Evolutionary conservation across 2,888 invertebrate species (phyloP).

Genomic region (Ferdinandea cuprea): DNA sequence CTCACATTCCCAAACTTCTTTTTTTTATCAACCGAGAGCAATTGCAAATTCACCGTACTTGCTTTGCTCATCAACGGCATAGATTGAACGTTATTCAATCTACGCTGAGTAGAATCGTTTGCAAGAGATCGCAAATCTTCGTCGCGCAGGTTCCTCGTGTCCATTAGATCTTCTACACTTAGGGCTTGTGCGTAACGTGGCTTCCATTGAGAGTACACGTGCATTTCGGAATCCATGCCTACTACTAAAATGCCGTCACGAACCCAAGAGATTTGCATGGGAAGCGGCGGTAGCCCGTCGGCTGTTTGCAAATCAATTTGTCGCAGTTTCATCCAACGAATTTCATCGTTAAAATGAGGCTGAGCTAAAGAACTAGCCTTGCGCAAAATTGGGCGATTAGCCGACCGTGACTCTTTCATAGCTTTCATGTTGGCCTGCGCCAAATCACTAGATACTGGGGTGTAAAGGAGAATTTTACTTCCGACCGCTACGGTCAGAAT

Average conservation of each 20-base stretch:
- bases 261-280: slow-evolving; percentile 99
- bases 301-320: slow-evolving; percentile 96
- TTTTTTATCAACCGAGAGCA: slow-evolving; percentile 89
- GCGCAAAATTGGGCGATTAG: slow-evolving; percentile 92
- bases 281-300: slow-evolving; percentile 97
- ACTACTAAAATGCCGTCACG: slow-evolving; percentile 98
- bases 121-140: slow-evolving; percentile 87
- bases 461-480: slow-evolving; percentile 95
- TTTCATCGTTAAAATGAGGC: slow-evolving; percentile 94
- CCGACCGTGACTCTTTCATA: slow-evolving; percentile 93
- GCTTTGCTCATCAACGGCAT: slow-evolving; percentile 92
- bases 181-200: slow-evolving; percentile 83
- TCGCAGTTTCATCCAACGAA: slow-evolving; percentile 97
- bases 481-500: slow-evolving; percentile 98
- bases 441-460: slow-evolving; percentile 96
- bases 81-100: slow-evolving; percentile 89
- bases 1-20: slow-evolving; percentile 84
- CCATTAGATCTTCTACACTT: slow-evolving; percentile 88
- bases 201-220: slow-evolving; percentile 99
- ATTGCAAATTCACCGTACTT: slow-evolving; percentile 92
- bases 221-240: slow-evolving; percentile 99
- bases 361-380: slow-evolving; percentile 96
- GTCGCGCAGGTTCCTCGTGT: slow-evolving; percentile 88
- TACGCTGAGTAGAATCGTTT: slow-evolving; percentile 87
- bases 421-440: slow-evolving; percentile 97